Base-by-base conservation (phyloP, 2,797 vertebrate genomes). In the Gadopsis marmoratus region DNA sequence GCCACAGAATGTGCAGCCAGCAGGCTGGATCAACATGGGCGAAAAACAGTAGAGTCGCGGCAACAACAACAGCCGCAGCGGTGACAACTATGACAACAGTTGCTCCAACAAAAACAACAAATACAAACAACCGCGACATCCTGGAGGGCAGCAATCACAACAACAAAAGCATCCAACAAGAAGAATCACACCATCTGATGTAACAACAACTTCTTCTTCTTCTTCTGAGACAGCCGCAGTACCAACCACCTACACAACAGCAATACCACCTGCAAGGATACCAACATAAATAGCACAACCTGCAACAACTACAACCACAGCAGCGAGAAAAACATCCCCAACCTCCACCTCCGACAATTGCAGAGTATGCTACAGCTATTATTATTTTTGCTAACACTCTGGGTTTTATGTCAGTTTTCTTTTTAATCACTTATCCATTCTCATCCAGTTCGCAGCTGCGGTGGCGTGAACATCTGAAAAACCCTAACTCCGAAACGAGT, bases 1-100 rank as follows among this genome's bases (percentile, higher is more conserved):
- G 79, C 81, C 65, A 51, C 84, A 79, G 86, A 87, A 72, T 60
- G 77, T 91, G 81, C 79, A 60, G 89, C 87, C 90, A 92, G 89
- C 83, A 83, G 88, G 87, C 81, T 71, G 76, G 84, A 90, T 87
- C 84, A 83, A 87, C 88, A 82, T 4, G 69, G 84, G 89, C 81
- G 74, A 87, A 82, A 87, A 88, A 91, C 79, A 88, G 85, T 81
- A 54, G 81, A 69, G 68, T 61, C 67, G 5, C 67, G 59, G 83
- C 72, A 67, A 39, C 73, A 76, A 70, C 62, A 14, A 73, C 23
- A 19, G 4, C 81, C n/a, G 4, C 85, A 50, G 79, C 53, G 23
- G 60, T 12, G 61, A 79, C 71, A 64, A 81, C 81, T 72, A 73
- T 79, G 66, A 86, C 86, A 88, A 85, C 79, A 82, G 74, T 78